These are phyloP conservation scores for Acromyrmex charruanus DNA, from an alignment of 1,140 invertebrate genomes.

Conservation along the genomic window DNA sequence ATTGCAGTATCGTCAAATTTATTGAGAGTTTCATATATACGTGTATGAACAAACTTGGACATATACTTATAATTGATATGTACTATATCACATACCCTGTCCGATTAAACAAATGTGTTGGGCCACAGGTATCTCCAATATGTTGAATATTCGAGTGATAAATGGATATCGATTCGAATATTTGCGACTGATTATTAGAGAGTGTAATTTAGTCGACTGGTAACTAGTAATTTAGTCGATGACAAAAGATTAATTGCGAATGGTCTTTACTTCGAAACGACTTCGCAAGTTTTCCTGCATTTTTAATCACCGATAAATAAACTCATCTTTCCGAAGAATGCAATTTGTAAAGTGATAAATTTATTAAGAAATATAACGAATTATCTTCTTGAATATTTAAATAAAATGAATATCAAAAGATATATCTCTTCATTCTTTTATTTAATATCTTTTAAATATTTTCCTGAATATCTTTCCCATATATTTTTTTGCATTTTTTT, in stretches of 20 bases:
- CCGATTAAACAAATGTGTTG: constrained; percentile 24
- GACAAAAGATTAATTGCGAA: constrained; percentile 32
- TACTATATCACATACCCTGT: not conserved
- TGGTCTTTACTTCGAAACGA: not conserved
- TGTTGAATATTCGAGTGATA: constrained; percentile 39
- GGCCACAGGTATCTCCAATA: not conserved
- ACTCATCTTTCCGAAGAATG: not conserved
- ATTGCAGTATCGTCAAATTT: not conserved
- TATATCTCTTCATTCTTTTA: not conserved
- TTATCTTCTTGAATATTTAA: not conserved
- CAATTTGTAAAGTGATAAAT: not conserved
- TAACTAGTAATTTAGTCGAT: constrained; percentile 22
- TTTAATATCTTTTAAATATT: not conserved
- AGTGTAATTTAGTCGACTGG: not conserved
- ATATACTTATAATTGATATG: constrained; percentile 31
- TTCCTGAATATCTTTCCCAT: no score
- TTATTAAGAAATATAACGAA: not conserved
- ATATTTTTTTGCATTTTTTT: not conserved
- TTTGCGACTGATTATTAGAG: constrained; percentile 21
- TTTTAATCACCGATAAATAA: constrained; percentile 42
- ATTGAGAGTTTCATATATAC: not conserved
- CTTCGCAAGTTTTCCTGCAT: constrained; percentile 3
- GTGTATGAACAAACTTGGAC: constrained; percentile 15
- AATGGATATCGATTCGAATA: constrained; percentile 40
- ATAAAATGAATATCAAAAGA: not conserved